phyloP scores from a whole-genome alignment of 2,797 vertebrate species.

The Tangara arthus region DNA sequence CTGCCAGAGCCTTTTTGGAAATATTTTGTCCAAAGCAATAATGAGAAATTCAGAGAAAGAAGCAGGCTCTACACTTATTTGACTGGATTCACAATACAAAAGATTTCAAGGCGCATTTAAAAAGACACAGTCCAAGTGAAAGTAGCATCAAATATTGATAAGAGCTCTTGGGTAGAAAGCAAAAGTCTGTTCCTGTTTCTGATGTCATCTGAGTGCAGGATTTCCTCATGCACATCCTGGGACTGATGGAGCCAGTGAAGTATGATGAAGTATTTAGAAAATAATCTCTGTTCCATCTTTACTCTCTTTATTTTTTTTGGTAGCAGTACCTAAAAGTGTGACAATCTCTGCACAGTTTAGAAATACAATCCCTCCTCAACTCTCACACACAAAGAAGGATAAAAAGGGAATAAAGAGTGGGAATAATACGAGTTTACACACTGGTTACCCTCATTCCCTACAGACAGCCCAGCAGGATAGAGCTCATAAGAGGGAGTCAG shows the following conservation, averaged over 20 bases:
- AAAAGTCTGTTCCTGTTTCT: neutral
- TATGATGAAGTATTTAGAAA: neutral
- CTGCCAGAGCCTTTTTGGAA: neutral
- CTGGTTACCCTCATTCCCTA: neutral
- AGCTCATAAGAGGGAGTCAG: neutral
- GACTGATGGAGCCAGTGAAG: neutral
- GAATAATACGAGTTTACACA: neutral
- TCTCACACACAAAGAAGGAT: neutral
- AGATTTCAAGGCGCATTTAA: neutral
- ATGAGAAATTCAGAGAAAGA: neutral
- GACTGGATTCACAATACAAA: neutral
- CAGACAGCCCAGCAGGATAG: neutral
- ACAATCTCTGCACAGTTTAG: neutral
- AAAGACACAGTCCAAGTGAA: neutral
- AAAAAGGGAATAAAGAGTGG: neutral
- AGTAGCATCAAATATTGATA: neutral
- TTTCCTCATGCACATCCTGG: neutral
- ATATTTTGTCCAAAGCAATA: neutral
- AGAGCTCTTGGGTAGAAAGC: neutral
- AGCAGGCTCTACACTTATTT: neutral
- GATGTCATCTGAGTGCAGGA: neutral
- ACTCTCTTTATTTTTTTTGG: neutral
- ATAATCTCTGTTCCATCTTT: neutral
- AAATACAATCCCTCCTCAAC: neutral
- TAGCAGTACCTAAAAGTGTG: neutral